Evolutionary conservation across 2,888 invertebrate species (phyloP), one percentile per base, ranked within the genome.

Genomic region (Tyria jacobaeae): DNA sequence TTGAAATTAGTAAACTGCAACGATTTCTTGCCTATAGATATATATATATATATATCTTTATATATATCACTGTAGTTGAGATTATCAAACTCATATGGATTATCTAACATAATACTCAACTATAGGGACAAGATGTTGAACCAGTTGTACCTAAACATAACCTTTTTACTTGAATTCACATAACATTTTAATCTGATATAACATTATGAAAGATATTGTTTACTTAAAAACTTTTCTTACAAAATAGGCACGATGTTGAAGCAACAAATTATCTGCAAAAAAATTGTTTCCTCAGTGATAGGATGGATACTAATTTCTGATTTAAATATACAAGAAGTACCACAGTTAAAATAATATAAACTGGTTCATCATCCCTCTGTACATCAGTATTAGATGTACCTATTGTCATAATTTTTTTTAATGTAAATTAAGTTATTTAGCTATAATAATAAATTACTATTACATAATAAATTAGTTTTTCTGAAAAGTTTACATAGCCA

Each of bases 81-180:
- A 63, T 62, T 61, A 66, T 65, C 64, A 56, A 69, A 74, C 62
- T 77, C 70, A 68, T 61, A 62, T 63, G 69, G 62, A 67, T 63
- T 69, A 69, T 71, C 67, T 66, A 73, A 78, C 72, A 78, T 79
- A 86, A 90, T 90, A 90, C 89, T 90, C 89, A 85, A 77, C 79
- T 80, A 49, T 47, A 39, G 71, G 70, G 58, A 70, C 71, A 73
- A 61, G 60, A 3, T 50, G 56, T 50, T 64, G 70, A 64, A 65
- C 62, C 55, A 59, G 57, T 59, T 66, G 51, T 49, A 48, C 17
- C 17, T n/a, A 25, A n/a, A 3, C 17, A 41, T 17, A 12, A 14
- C 4, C n/a, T n/a, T n/a, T n/a, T n/a, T n/a, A n/a, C n/a, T n/a
- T n/a, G n/a, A n/a, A n/a, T n/a, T n/a, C n/a, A n/a, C n/a, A n/a